Evolutionary conservation across 2,113 vertebrate genomes (phyloP), one percentile per base, ranked within the genome.

Genomic region (pig (Sus scrofa)): DNA sequence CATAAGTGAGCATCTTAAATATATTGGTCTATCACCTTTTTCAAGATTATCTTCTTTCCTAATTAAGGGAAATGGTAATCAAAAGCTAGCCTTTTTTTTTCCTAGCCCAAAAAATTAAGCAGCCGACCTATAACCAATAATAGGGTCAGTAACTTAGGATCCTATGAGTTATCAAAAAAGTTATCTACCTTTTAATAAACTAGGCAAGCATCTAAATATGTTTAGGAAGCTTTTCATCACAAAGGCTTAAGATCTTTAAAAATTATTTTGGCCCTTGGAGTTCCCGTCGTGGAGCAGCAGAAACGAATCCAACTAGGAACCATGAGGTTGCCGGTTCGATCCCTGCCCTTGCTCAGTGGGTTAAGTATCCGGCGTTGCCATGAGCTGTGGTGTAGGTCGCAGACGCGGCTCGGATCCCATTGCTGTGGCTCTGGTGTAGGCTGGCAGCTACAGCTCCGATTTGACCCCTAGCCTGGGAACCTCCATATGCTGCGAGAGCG

Each of bases 161-260:
- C 39, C 24, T 52, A 18, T 56, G 60, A 44, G 62, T 90, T 75
- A n/a, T 88, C 50, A 37, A 91, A 65, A 68, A 74, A 20, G 13
- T 56, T n/a, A 81, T n/a, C 63, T 75, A 37, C 63, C 37, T 96
- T 52, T 52, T 79, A 52, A 86, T 70, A 73, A 91, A 63, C 30
- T 39, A 68, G 22, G 58, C 19, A 86, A 68, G 70, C 39, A 91
- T 34, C 34, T 24, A 50, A 56, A 56, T 81, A 39, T 84, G 78
- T 93, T 74, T 65, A 92, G 39, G 92, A 83, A 84, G 44, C 10
- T 44, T 88, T 93, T 71, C 20, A n/a, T 89, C 13, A 54, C 58
- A 88, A 71, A 88, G 15, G 26, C 63, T 94, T 89, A 68, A 91
- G 71, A 39, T 84, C 62, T 89, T 74, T 27, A 58, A 86, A 65